These are phyloP conservation scores for Tychaedon coryphoeus DNA, from an alignment of 2,113 vertebrate genomes.

Conservation along the genomic window DNA sequence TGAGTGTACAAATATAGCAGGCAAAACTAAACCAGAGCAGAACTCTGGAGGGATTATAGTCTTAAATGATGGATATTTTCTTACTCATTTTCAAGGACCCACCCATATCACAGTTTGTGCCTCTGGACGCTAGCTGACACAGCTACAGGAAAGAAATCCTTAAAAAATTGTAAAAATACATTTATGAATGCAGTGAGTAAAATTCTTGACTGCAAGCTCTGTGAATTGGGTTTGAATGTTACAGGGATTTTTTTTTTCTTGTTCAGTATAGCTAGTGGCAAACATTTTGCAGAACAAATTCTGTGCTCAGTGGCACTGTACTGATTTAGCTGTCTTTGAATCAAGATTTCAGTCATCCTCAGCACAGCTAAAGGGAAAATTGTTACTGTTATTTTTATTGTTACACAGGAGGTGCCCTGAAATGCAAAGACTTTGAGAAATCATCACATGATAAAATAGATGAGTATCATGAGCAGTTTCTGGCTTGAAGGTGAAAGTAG, in stretches of 20 bases:
- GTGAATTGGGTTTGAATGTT: not conserved
- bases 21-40: constrained; percentile 4
- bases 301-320: not conserved
- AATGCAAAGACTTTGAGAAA: not conserved
- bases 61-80: not conserved
- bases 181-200: not conserved
- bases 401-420: not conserved
- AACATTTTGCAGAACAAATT: not conserved
- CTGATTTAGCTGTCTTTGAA: not conserved
- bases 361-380: not conserved
- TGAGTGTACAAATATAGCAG: not conserved
- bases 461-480: not conserved
- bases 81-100: not conserved
- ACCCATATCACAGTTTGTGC: not conserved
- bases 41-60: not conserved
- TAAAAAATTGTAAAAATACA: not conserved
- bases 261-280: not conserved
- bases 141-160: not conserved
- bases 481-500: not conserved
- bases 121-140: not conserved
- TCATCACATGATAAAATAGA: not conserved
- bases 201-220: not conserved
- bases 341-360: not conserved
- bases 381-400: not conserved
- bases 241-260: not conserved